A percentile compares a stretch with the other conserved stretches of the same genome.
These are phyloP conservation scores for Indicator maculatus DNA, from an alignment of 2,113 vertebrate genomes.

Conservation along the genomic window DNA sequence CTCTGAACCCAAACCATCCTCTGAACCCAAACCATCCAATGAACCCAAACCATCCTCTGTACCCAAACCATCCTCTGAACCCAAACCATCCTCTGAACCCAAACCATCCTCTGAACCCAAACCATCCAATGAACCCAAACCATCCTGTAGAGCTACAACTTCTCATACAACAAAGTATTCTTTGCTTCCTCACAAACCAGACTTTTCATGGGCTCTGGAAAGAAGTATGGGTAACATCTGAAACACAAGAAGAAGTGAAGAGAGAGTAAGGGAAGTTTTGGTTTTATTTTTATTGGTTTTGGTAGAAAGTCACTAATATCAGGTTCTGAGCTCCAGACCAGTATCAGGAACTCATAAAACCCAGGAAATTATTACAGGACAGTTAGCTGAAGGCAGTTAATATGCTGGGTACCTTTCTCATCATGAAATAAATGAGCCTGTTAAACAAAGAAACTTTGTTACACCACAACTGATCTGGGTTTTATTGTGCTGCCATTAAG, in stretches of 20 bases:
- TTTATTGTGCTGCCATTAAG: neutral
- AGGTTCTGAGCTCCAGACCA: neutral
- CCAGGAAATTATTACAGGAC: neutral
- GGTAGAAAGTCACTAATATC: neutral
- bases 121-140: too few relatives aligned
- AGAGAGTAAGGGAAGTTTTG: neutral
- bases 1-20: too few relatives aligned
- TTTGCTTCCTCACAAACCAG: conserved; percentile 3
- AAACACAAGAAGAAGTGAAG: neutral
- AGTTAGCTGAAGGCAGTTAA: neutral
- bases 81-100: too few relatives aligned
- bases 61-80: too few relatives aligned
- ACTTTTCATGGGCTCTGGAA: neutral
- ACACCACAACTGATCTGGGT: neutral
- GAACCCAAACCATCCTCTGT: too few relatives aligned
- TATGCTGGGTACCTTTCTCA: neutral
- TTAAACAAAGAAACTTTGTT: neutral
- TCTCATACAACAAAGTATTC: too few relatives aligned
- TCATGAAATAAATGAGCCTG: neutral
- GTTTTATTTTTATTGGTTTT: neutral
- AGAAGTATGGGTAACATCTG: neutral
- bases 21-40: too few relatives aligned
- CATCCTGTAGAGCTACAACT: too few relatives aligned
- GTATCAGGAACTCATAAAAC: conserved; percentile 9
- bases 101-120: too few relatives aligned